Percentiles rank a stretch among this genome's conserved stretches.
Evolutionary conservation across 2,113 vertebrate genomes (phyloP).

Genomic region (Dryoscopus gambensis): DNA sequence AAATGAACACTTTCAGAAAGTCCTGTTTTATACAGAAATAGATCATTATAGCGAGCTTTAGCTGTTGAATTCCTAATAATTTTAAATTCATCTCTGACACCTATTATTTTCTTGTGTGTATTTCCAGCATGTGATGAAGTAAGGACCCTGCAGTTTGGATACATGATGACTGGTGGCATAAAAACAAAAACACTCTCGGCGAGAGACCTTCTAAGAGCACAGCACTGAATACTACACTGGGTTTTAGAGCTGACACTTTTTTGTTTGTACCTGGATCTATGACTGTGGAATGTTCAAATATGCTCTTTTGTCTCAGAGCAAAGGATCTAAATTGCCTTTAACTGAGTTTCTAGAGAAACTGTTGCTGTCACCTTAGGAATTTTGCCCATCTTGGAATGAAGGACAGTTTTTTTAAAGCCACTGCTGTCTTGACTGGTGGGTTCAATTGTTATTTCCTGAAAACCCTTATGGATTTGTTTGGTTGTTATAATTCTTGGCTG

Average conservation of each 20-base stretch:
- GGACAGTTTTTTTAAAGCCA: background rate
- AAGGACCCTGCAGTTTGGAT: background rate
- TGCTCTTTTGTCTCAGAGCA: conserved; percentile 32
- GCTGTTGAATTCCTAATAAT: background rate
- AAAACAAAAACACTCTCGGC: background rate
- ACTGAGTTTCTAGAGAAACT: background rate
- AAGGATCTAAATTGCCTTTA: conserved; percentile 35
- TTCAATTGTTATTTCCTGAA: background rate
- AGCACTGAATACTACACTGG: background rate
- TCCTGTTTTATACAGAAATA: background rate
- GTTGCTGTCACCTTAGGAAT: background rate
- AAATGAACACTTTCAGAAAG: background rate
- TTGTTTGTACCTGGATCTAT: background rate
- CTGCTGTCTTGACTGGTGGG: background rate
- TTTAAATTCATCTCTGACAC: background rate
- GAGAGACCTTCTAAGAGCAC: background rate
- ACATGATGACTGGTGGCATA: background rate
- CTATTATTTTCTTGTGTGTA: conserved; percentile 12
- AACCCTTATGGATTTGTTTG: background rate
- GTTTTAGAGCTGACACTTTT: background rate
- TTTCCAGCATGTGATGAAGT: conserved; percentile 21
- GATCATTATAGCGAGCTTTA: background rate
- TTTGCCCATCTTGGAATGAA: background rate
- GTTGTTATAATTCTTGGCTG: background rate
- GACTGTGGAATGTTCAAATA: background rate